Base-by-base conservation (phyloP, 2,113 vertebrate genomes). In the Puffinus mauretanicus region DNA sequence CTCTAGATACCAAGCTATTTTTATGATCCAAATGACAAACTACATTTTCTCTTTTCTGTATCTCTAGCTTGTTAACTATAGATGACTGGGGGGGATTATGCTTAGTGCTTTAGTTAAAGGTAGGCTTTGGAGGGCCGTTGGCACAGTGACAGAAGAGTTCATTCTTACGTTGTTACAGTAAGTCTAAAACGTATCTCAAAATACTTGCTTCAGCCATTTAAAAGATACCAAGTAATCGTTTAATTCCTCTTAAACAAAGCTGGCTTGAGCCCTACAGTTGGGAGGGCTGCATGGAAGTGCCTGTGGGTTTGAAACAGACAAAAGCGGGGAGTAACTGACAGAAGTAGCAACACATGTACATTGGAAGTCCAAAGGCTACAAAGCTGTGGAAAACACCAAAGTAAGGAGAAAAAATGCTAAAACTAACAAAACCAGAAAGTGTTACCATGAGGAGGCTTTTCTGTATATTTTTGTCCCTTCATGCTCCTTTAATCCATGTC, bases 311-410 rank as follows among this genome's bases (percentile, higher is more conserved):
- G 78, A 62, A 73, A 36, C 1, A 4, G 32, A 4, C 7, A n/a
- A 6, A 51, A 88, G 22, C 29, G 32, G 25, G 14, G 24, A 46
- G 20, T 55, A 42, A n/a, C 27, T 73, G 29, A 4, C 5, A 38
- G 29, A 32, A 46, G 29, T 16, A 83, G 34, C 20, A 66, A 1
- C 0, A 0, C 4, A 4, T 8, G 10, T 30, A 7, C 16, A 1
- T 3, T 66, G 25, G 6, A 70, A 71, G 21, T 54, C 52, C 17
- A 36, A 29, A 61, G 36, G 30, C 46, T 72, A 34, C 27, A 46
- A n/a, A 29, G 5, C 36, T 77, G 27, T 86, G 55, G 30, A 58
- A 88, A 46, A 20, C 13, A 29, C 18, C 7, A 9, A 60, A 85
- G 7, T 29, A 24, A 36, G 40, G 44, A 76, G 15, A 34, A 16